These are phyloP conservation scores for Clinocottus analis DNA, from an alignment of 2,113 vertebrate genomes.

Conservation along the genomic window DNA sequence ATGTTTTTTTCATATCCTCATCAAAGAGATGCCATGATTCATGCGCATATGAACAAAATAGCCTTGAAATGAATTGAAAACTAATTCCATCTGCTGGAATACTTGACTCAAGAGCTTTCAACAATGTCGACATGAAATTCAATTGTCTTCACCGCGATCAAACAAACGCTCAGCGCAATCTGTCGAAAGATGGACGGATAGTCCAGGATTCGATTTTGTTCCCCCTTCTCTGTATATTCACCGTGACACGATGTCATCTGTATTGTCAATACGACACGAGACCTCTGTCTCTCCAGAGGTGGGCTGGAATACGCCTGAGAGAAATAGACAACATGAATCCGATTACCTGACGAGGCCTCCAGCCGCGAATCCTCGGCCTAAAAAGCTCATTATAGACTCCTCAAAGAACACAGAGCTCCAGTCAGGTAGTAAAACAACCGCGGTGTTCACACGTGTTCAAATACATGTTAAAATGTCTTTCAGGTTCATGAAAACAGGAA, in stretches of 20 bases:
- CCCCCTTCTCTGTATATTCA: neutral
- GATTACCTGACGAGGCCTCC: constrained; percentile 56
- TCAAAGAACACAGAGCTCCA: constrained; percentile 1
- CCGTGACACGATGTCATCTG: constrained; percentile 29
- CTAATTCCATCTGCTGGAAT: constrained; percentile 2
- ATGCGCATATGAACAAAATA: neutral
- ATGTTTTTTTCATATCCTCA: neutral
- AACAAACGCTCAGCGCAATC: neutral
- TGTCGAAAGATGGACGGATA: constrained; percentile 13
- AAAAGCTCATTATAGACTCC: constrained; percentile 57
- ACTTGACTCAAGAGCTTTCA: constrained; percentile 6
- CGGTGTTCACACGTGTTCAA: neutral
- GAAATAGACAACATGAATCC: constrained; percentile 54
- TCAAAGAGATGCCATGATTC: constrained; percentile 7
- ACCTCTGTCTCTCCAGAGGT: constrained; percentile 21
- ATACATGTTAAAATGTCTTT: constrained; percentile 11
- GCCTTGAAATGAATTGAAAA: constrained; percentile 24
- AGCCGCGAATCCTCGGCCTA: constrained; percentile 52
- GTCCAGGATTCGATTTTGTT: constrained; percentile 8
- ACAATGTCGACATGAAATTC: neutral
- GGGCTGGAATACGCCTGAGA: constrained; percentile 36
- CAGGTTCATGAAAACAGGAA: neutral
- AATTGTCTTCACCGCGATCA: neutral
- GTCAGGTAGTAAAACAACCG: constrained; percentile 5
- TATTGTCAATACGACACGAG: constrained; percentile 49